phyloP scores from a whole-genome alignment of 92 coral and sea anemone species.

The Zoanthus gigantus region DNA sequence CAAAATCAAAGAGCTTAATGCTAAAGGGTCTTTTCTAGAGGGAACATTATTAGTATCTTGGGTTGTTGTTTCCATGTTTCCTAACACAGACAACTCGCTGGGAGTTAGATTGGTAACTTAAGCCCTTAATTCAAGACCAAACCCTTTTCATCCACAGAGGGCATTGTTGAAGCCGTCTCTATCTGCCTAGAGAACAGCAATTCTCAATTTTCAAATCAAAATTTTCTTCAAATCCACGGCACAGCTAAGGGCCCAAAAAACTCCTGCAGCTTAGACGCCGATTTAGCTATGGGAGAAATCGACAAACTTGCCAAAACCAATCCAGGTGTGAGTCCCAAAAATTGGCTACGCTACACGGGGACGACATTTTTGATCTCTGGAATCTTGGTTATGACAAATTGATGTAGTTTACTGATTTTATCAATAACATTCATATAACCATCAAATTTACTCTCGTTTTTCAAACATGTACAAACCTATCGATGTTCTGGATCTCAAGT shows the following conservation, averaged over 20 bases:
- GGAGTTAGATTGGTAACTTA: conserved; percentile 2
- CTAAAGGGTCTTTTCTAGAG: no score
- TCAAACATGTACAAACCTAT: background rate
- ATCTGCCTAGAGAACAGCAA: conserved; percentile 49
- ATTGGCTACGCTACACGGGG: conserved; percentile 33
- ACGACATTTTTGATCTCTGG: conserved; percentile 31
- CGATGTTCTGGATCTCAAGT: conserved; percentile 26
- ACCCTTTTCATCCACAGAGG: conserved; percentile 50
- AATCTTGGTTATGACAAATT: conserved; percentile 11
- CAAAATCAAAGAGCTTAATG: no score
- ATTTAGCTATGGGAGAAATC: conserved; percentile 38
- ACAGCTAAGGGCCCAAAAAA: conserved; percentile 40
- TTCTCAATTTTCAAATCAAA: conserved; percentile 32
- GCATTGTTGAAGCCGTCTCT: conserved; percentile 49
- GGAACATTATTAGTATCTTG: conserved; percentile 14
- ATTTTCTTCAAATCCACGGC: conserved; percentile 52
- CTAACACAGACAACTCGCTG: conserved; percentile 32
- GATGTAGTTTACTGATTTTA: background rate
- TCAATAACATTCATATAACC: conserved; percentile 9
- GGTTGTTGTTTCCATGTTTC: conserved; percentile 54
- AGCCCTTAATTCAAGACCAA: conserved; percentile 22
- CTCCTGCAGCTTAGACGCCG: conserved; percentile 37
- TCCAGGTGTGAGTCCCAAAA: conserved; percentile 15
- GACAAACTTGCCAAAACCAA: background rate
- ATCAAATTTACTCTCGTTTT: conserved; percentile 10